phyloP scores from a whole-genome alignment of 2,888 invertebrate genomes.

The Amphipoea oculea region DNA sequence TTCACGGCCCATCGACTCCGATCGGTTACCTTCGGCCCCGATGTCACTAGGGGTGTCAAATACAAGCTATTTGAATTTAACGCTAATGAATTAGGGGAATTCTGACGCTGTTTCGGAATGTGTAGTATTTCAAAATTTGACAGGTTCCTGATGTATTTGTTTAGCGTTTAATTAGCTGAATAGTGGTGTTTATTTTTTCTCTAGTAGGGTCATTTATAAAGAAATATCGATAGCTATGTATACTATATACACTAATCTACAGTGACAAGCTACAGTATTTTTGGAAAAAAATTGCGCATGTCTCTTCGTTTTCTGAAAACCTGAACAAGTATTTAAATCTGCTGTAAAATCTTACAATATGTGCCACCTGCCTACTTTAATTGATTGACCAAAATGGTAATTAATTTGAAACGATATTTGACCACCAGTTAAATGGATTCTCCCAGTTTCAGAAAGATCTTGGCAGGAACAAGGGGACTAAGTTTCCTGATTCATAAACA shows the following conservation, averaged over 20 bases:
- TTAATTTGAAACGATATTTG: background rate
- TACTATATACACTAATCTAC: too few species aligned
- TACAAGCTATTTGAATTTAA: slow-evolving; percentile 80
- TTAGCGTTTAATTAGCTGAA: slow-evolving; percentile 34
- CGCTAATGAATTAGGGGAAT: slow-evolving; percentile 86
- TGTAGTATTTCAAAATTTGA: slow-evolving; percentile 40
- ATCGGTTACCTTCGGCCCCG: slow-evolving; percentile 63
- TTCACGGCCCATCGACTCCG: slow-evolving; percentile 70
- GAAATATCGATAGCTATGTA: background rate
- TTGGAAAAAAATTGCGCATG: too few species aligned
- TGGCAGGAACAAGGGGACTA: background rate
- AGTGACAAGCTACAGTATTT: background rate
- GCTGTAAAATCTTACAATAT: background rate
- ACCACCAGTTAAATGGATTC: background rate
- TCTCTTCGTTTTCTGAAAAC: too few species aligned
- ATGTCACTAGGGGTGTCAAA: slow-evolving; percentile 72
- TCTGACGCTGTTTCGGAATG: slow-evolving; percentile 59
- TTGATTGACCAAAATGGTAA: background rate
- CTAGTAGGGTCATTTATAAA: background rate
- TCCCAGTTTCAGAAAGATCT: background rate
- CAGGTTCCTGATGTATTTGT: slow-evolving; percentile 29
- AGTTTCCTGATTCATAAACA: background rate
- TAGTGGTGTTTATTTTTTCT: slow-evolving; percentile 14
- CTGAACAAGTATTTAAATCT: background rate
- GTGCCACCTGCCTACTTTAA: background rate